These are phyloP conservation scores for Aplodontia rufa DNA, from an alignment of 2,113 vertebrate species.

Conservation along the genomic window DNA sequence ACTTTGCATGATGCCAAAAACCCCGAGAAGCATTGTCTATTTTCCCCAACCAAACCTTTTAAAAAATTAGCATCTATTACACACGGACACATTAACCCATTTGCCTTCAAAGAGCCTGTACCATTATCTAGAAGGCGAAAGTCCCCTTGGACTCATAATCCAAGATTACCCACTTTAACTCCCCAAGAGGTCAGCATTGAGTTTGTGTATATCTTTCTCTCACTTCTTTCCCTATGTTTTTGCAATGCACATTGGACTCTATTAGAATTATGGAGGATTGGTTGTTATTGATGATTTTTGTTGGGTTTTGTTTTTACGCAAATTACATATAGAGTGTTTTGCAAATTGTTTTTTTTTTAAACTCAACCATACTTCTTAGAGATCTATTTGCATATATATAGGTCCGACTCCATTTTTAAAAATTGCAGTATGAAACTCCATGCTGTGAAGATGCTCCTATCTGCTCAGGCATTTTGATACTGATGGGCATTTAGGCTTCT, in stretches of 20 bases:
- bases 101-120: neutral
- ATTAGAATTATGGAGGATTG: neutral
- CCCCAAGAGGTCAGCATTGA: neutral
- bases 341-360: neutral
- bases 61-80: neutral
- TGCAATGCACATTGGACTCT: neutral
- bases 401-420: neutral
- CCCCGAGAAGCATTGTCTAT: neutral
- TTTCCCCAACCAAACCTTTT: neutral
- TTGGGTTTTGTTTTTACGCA: neutral
- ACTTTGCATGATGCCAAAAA: neutral
- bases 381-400: constrained; percentile 7
- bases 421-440: neutral
- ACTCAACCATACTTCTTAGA: constrained; percentile 5
- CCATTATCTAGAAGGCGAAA: neutral
- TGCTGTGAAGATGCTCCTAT: neutral
- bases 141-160: neutral
- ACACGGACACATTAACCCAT: neutral
- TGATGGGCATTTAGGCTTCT: constrained; percentile 1
- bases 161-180: neutral
- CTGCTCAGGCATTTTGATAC: neutral
- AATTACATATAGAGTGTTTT: neutral
- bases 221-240: neutral
- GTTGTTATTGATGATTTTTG: neutral
- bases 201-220: neutral